phyloP scores from a whole-genome alignment of 1,140 invertebrate species.

The Caenorhabditis remanei region DNA sequence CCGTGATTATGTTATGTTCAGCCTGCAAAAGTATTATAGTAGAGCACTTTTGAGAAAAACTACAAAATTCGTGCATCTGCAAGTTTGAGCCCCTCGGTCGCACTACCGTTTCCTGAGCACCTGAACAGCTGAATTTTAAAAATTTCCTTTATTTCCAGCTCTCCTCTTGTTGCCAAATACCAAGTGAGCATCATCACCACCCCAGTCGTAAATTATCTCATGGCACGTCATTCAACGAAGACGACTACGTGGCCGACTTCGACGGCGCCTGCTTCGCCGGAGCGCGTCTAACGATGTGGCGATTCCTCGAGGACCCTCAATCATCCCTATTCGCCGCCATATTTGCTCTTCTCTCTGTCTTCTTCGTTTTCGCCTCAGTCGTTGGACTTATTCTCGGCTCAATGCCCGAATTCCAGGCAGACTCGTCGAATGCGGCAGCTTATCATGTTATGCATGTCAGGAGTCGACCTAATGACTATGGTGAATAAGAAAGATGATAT shows the following conservation, averaged over 20 bases:
- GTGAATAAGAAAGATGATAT: neutral
- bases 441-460: constrained; percentile 72
- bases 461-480: constrained; percentile 45
- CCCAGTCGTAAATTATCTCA: constrained; percentile 50
- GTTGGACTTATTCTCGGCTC: constrained; percentile 75
- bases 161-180: constrained; percentile 69
- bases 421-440: constrained; percentile 70
- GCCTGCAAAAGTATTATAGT: neutral
- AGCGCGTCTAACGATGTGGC: constrained; percentile 72
- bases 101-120: too few relatives aligned
- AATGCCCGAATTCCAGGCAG: constrained; percentile 77
- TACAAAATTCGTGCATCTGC: too few relatives aligned
- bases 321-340: constrained; percentile 71
- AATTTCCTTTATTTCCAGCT: constrained; percentile 64
- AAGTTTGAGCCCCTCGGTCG: too few relatives aligned
- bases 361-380: constrained; percentile 72
- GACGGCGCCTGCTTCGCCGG: constrained; percentile 70
- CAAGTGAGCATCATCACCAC: neutral
- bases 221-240: constrained; percentile 64
- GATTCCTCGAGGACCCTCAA: constrained; percentile 74
- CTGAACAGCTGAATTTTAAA: too few relatives aligned
- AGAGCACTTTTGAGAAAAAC: neutral
- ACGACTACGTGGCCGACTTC: constrained; percentile 68
- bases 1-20: neutral
- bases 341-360: constrained; percentile 73